Base-by-base conservation (phyloP, 2,888 invertebrate species). In the Dryobotodes eremita region DNA sequence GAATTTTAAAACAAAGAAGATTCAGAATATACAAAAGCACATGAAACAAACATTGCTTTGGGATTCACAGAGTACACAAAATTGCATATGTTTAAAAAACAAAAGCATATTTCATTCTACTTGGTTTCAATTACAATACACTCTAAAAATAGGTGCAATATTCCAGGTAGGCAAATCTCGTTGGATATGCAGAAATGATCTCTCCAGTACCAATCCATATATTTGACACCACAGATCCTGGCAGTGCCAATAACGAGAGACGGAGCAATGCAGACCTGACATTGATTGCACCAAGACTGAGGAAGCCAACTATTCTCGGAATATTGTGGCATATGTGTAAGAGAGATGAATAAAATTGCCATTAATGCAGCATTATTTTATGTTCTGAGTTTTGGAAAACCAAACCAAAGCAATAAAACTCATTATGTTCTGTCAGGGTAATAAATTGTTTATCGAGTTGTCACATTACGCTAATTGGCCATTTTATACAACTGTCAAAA, bases 1-100 rank as follows among this genome's bases (percentile, higher is more conserved):
- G 71, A 86, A 83, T 71, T 73, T 69, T 62, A n/a, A 80, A 72
- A 80, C 62, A 80, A 68, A 80, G 61, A 65, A 62, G 36, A 61
- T 48, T 65, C 36, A 17, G n/a, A 59, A 66, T 42, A 42, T n/a
- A 42, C 1, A 74, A 73, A 68, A 66, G 36, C 20, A 73, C 15
- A 50, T 64, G 50, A 50, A 71, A 71, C n/a, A n/a, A 53, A 68
- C 59, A 71, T 71, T 48, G 31, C 62, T 61, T 66, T 3, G 13
- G 23, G 2, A 59, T 59, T 64, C 36, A 71, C 50, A 23, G 17
- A 26, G 55, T 64, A n/a, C 64, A 55, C 4, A 36, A 50, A 26
- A 66, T 53, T 55, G 80, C 61, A 71, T 53, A 69, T 65, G 80
- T 69, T 85, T 59, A 48, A 59, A 65, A 64, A 72, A 69, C 31